Evolutionary conservation across 92 coral and sea anemone species (phyloP), one percentile per base, ranked within the genome.

Genomic region (Porites evermanni): DNA sequence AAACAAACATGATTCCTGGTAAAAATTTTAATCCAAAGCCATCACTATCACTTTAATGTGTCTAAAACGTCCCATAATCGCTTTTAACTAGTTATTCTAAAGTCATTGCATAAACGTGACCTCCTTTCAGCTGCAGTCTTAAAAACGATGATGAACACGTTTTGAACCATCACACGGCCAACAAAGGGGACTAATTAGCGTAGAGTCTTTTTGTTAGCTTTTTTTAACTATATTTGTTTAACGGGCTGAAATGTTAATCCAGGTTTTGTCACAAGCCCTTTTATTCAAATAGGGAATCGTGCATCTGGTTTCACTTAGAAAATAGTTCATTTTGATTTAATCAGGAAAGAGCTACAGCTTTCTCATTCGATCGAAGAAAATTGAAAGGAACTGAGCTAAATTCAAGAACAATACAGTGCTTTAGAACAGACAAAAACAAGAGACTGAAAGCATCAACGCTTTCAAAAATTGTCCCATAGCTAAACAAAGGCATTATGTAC

Each of bases 171-270:
- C 1, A 51, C 12, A 1, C 21, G 32, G 8, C 17, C 11, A 73
- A 53, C 64, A 53, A 81, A 81, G 77, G 47, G 21, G 9, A 29
- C 32, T 38, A 29, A 81, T 70, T 70, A 32, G 19, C 86, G 86
- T 10, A 18, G 70, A n/a, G 64, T 3, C 13, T 58, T 63, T n/a
- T 58, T 81, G 77, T 70, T 71, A 19, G 68, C 38, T n/a, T 63
- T 47, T 6, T 10, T 70, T 10, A 70, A 70, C 26, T 12, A 21
- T 58, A n/a, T n/a, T n/a, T n/a, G 70, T 56, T 81, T 81, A 81
- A 83, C 87, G 74, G 73, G 19, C 64, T 32, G 12, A 64, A 24
- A 61, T 17, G 21, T 72, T 44, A 47, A 72, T 60, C 50, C 69
- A 47, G 0, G 60, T 11, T 17, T 29, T 77, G 80, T 76, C 50